Base-by-base conservation (phyloP, 2,888 invertebrate species). In the Sesia bembeciformis region DNA sequence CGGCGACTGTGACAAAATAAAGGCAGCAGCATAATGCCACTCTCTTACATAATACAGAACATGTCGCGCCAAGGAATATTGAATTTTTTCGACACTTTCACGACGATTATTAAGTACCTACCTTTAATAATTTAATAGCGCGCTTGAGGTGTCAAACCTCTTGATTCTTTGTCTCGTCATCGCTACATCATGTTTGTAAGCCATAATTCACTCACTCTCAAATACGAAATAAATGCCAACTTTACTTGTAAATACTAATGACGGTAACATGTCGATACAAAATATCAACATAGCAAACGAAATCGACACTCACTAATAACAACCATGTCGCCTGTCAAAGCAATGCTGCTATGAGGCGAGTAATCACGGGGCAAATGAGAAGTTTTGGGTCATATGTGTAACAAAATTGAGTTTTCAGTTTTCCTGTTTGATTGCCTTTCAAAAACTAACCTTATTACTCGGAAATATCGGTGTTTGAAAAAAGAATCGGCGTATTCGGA, bases 301-400 rank as follows among this genome's bases (percentile, higher is more conserved):
- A 72, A 76, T 65, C 67, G 72, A 82, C 71, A 77, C 78, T 66
- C 62, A 64, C 78, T 78, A 79, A 80, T 79, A 78, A 76, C 74
- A 74, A 74, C 73, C 70, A 76, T 77, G 80, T 80, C 71, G 67
- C 70, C 67, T 81, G 81, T 81, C 83, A 78, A 70, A 57, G 64
- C 65, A 69, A 65, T 54, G 58, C 56, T 70, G 65, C 68, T 71
- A 66, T 62, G 68, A 70, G 64, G 68, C 68, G 74, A 81, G 83
- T 79, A 84, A 85, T 85, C 84, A 81, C 72, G 67, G 71, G 74
- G 78, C 77, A 84, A 84, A 84, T 82, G 84, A 83, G 80, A 82
- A 84, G 79, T 84, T 84, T 81, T 75, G 82, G 85, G 82, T 84
- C 84, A 83, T 65, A 55, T 50, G 50, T 39, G 50, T 38, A 7